Evolutionary conservation across 2,888 invertebrate species (phyloP).

Genomic region (Embidobia sp.): DNA sequence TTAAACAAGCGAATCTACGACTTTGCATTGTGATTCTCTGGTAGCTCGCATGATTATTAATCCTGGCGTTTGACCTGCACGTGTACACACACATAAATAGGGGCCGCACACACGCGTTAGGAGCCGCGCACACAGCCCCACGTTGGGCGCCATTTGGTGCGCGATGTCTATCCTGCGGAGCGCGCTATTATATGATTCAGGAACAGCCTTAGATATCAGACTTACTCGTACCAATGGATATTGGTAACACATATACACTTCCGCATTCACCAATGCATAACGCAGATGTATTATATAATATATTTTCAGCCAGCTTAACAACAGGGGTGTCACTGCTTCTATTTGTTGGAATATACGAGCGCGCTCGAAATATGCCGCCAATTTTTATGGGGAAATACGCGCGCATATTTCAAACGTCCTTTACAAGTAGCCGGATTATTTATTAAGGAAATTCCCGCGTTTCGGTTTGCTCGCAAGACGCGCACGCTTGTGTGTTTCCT

Average conservation of each 20-base stretch:
- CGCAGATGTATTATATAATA: constrained; percentile 48
- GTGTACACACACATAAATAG: constrained; percentile 53
- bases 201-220: constrained; percentile 61
- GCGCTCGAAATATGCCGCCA: constrained; percentile 29
- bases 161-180: constrained; percentile 50
- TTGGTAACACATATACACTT: constrained; percentile 51
- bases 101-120: neutral
- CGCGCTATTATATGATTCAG: constrained; percentile 60
- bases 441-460: constrained; percentile 9
- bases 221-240: constrained; percentile 52
- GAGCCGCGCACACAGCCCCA: constrained; percentile 9
- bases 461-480: too few relatives aligned
- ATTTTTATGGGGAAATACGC: constrained; percentile 36
- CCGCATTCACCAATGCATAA: constrained; percentile 22
- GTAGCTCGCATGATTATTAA: constrained; percentile 64
- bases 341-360: constrained; percentile 45
- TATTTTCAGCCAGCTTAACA: constrained; percentile 55
- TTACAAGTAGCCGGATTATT: constrained; percentile 30
- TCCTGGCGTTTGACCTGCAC: constrained; percentile 57
- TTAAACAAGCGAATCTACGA: constrained; percentile 63
- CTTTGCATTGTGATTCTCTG: constrained; percentile 65
- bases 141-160: constrained; percentile 42
- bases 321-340: constrained; percentile 46
- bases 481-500: too few relatives aligned
- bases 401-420: constrained; percentile 33